Conservation (phyloP, 2,888 invertebrate species). For the Pterobdella sp. region DNA sequence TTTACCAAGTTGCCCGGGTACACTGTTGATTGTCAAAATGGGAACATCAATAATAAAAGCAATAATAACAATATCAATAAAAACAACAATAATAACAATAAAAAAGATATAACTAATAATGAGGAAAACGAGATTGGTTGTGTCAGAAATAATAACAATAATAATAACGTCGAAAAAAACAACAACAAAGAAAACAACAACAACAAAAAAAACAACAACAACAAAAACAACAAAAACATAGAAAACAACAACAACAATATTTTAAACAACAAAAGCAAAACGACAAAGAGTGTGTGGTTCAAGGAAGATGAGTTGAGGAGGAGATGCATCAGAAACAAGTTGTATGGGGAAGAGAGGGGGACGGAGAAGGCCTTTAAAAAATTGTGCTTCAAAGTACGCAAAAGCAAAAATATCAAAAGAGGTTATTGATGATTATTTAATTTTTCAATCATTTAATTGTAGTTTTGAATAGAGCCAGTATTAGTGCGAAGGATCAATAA, state of each 20-base stretch:
- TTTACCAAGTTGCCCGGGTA: too few relatives aligned
- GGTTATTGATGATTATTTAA: neutral
- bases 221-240: neutral
- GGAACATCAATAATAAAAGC: neutral
- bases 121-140: neutral
- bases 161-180: neutral
- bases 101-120: neutral
- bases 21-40: neutral
- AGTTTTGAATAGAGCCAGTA: too few relatives aligned
- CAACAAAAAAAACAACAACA: neutral
- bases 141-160: neutral
- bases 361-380: neutral
- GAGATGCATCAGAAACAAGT: neutral
- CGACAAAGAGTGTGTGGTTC: neutral
- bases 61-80: neutral
- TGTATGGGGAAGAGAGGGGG: neutral
- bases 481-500: too few relatives aligned
- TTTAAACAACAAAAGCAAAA: neutral
- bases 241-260: neutral
- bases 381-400: too few relatives aligned
- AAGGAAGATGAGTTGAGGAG: neutral
- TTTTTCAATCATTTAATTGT: too few relatives aligned
- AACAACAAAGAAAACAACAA: neutral
- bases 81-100: neutral
- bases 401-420: neutral